phyloP scores from a whole-genome alignment of 2,113 vertebrate genomes.

The Lophochroa leadbeateri region DNA sequence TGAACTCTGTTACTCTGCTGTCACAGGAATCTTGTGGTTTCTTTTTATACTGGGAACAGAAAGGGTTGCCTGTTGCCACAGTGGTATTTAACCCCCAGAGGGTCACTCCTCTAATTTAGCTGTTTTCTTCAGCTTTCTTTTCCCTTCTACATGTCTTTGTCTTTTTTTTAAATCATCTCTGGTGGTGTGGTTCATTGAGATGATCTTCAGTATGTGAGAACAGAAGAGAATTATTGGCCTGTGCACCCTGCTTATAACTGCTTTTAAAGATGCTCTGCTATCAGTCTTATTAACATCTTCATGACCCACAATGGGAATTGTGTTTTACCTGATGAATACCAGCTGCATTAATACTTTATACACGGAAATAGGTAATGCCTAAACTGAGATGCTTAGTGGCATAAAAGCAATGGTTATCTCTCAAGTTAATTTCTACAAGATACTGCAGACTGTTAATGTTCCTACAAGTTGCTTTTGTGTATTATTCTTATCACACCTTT shows the following conservation, averaged over 20 bases:
- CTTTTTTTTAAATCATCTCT: neutral
- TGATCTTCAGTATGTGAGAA: neutral
- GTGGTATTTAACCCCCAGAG: neutral
- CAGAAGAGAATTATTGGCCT: neutral
- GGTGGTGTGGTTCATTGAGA: neutral
- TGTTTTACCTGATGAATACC: neutral
- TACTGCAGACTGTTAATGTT: neutral
- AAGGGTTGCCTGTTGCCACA: neutral
- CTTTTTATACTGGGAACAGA: neutral
- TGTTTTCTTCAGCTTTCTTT: neutral
- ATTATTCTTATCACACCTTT: neutral
- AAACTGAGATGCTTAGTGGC: neutral
- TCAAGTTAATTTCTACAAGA: neutral
- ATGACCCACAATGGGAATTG: neutral
- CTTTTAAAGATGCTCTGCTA: neutral
- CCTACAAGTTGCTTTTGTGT: neutral
- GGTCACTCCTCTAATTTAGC: neutral
- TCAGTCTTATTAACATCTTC: neutral
- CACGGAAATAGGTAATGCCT: neutral
- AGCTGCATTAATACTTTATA: neutral
- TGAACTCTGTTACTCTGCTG: neutral
- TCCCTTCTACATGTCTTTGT: neutral
- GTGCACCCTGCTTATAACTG: rapidly evolving
- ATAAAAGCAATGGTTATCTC: neutral
- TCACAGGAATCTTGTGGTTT: neutral